These are phyloP conservation scores for Nebria salina DNA, from an alignment of 2,888 invertebrate species.

Conservation along the genomic window DNA sequence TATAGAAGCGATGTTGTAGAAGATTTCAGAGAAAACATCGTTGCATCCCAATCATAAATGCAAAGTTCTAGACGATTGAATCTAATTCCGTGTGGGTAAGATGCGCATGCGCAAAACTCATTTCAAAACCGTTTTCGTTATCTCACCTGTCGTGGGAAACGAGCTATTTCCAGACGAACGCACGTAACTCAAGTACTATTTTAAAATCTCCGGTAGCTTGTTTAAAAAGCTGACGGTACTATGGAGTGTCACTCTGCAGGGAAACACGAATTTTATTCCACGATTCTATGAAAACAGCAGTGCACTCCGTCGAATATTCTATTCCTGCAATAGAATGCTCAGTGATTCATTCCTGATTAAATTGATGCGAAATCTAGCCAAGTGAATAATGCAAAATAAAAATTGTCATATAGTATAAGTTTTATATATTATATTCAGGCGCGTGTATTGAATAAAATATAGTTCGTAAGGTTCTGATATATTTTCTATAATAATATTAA, in stretches of 20 bases:
- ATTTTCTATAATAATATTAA: too few species aligned
- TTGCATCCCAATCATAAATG: background rate
- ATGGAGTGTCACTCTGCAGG: constrained; percentile 41
- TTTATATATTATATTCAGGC: background rate
- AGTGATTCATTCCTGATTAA: background rate
- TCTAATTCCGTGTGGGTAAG: background rate
- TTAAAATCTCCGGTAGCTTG: constrained; percentile 45
- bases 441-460: too few species aligned
- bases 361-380: background rate
- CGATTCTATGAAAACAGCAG: constrained; percentile 39
- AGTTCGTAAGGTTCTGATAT: too few species aligned
- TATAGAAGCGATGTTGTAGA: background rate
- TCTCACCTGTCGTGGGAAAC: constrained; percentile 28
- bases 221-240: constrained; percentile 44
- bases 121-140: constrained; percentile 29
- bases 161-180: constrained; percentile 15
- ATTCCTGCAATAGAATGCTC: background rate
- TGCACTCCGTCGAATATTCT: background rate
- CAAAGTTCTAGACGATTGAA: background rate
- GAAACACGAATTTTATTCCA: constrained; percentile 44
- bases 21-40: background rate
- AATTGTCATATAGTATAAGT: background rate
- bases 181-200: constrained; percentile 40
- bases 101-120: background rate
- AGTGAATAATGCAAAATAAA: background rate